phyloP scores from a whole-genome alignment of 2,888 invertebrate genomes.

The Salpingus planirostris region DNA sequence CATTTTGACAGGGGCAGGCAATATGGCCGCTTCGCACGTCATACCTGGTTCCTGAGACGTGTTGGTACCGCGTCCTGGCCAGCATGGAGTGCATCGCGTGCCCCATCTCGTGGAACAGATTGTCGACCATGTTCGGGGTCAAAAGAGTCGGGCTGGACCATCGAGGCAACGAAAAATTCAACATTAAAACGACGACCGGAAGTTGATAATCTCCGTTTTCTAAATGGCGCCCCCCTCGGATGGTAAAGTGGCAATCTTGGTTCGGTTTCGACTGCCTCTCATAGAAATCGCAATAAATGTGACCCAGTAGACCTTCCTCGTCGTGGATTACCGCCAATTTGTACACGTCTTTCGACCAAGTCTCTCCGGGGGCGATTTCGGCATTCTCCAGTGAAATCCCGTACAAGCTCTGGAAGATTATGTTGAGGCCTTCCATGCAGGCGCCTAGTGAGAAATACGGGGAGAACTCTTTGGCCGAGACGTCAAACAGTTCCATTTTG shows the following conservation, averaged over 20 bases:
- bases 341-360: constrained; percentile 65
- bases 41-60: constrained; percentile 96
- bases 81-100: constrained; percentile 99
- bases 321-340: constrained; percentile 87
- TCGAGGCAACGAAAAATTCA: constrained; percentile 72
- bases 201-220: constrained; percentile 77
- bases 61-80: constrained; percentile 89
- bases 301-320: constrained; percentile 72
- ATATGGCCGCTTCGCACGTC: too few species aligned
- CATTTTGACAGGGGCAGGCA: too few species aligned
- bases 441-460: constrained; percentile 87
- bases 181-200: constrained; percentile 88
- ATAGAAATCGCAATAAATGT: constrained; percentile 96
- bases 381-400: constrained; percentile 69
- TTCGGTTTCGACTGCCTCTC: constrained; percentile 85
- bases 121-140: constrained; percentile 80
- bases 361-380: constrained; percentile 66
- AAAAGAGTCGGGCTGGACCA: constrained; percentile 72
- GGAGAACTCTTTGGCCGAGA: constrained; percentile 63
- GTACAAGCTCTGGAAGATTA: constrained; percentile 74
- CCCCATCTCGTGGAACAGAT: constrained; percentile 97
- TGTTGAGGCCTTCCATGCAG: constrained; percentile 95
- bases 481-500: constrained; percentile 60
- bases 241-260: constrained; percentile 99
- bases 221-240: constrained; percentile 80